These are phyloP conservation scores for rat (Rattus norvegicus) DNA, from an alignment of 2,113 vertebrate genomes.

Conservation along the genomic window DNA sequence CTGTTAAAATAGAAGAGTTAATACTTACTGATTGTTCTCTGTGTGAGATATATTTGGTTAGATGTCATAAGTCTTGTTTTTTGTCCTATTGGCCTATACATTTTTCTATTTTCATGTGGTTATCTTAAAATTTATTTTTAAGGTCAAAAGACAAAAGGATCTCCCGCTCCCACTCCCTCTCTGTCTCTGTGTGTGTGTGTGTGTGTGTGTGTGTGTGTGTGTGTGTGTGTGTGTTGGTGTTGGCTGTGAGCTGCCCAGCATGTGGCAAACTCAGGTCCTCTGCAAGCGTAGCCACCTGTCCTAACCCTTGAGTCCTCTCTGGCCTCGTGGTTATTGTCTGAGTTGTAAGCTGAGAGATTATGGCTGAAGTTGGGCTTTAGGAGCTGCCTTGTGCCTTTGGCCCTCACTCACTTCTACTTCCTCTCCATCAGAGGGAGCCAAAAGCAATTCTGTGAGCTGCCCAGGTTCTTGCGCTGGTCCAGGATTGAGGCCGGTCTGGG, in stretches of 20 bases:
- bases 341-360: not conserved
- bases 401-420: not conserved
- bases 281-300: not conserved
- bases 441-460: not conserved
- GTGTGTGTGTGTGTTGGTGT: not conserved
- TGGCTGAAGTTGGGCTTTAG: not conserved
- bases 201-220: not conserved
- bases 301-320: not conserved
- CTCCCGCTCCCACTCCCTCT: too few relatives aligned
- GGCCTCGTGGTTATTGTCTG: not conserved
- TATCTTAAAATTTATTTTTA: not conserved
- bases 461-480: not conserved
- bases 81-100: not conserved
- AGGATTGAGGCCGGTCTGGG: not conserved
- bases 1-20: conserved; percentile 29
- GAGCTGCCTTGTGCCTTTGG: not conserved
- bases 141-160: not conserved
- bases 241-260: not conserved
- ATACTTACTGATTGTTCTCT: not conserved
- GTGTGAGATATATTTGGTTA: not conserved
- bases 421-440: not conserved
- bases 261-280: not conserved
- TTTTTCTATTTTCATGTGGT: not conserved
- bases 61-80: conserved; percentile 22
- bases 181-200: not conserved